Percentiles rank a stretch among this genome's conserved stretches.
Conservation (phyloP, 2,888 invertebrate genomes). For the Pheosia tremula region DNA sequence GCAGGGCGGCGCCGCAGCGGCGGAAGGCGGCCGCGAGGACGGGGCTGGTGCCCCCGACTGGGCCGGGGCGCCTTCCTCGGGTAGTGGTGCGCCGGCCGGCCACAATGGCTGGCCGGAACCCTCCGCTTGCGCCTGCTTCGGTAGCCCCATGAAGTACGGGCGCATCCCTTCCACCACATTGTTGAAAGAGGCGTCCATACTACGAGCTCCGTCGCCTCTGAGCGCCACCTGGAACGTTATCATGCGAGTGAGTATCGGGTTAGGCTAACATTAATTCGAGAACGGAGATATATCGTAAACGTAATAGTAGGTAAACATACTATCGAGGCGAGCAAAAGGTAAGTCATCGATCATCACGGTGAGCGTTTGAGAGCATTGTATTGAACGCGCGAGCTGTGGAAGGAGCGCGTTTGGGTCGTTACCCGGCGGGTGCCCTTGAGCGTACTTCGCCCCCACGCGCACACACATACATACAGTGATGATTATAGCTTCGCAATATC, state of each 20-base stretch:
- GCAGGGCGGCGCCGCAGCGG: conserved; percentile 74
- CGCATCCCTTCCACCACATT: conserved; percentile 93
- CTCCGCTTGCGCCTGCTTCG: conserved; percentile 80
- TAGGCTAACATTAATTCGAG: background rate
- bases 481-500: conserved; percentile 28
- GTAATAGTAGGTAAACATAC: background rate
- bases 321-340: conserved; percentile 1
- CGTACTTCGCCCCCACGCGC: conserved; percentile 69
- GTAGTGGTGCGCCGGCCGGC: conserved; percentile 60
- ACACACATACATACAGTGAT: conserved; percentile 24
- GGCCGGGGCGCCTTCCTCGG: conserved; percentile 72
- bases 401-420: conserved; percentile 67
- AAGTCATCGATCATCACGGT: conserved; percentile 32
- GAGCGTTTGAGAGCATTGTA: conserved; percentile 33
- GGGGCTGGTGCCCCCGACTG: conserved; percentile 74
- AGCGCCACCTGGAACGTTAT: conserved; percentile 59
- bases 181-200: conserved; percentile 90
- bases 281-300: background rate
- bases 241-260: background rate
- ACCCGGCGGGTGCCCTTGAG: conserved; percentile 76
- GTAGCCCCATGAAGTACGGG: conserved; percentile 93
- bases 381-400: conserved; percentile 43
- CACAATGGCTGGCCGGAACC: conserved; percentile 68
- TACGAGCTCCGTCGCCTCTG: conserved; percentile 68
- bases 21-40: conserved; percentile 79